Evolutionary conservation across 2,888 invertebrate species (phyloP).

Genomic region (Pheosia tremula): DNA sequence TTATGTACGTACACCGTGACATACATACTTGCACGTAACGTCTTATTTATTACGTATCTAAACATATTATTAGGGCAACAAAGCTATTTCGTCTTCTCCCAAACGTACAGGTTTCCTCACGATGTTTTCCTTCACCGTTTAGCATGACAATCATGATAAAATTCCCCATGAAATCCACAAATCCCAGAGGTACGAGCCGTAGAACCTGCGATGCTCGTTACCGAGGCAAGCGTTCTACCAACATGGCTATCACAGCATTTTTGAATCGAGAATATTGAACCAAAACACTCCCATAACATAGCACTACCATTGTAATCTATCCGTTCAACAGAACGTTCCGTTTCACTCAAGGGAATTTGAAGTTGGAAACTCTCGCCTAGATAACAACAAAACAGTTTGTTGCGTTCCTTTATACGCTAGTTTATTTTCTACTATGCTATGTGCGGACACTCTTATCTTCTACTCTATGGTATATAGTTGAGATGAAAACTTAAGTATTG

Average conservation of each 20-base stretch:
- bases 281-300: too few species aligned
- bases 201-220: too few species aligned
- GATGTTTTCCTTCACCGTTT: too few species aligned
- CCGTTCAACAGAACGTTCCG: background rate
- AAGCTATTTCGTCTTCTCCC: too few species aligned
- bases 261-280: too few species aligned
- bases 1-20: background rate
- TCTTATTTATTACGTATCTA: background rate
- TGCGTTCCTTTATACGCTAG: constrained; percentile 13
- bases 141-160: too few species aligned
- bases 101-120: too few species aligned
- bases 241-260: too few species aligned
- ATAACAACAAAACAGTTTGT: constrained; percentile 8
- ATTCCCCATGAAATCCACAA: too few species aligned
- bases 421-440: constrained; percentile 1
- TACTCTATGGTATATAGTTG: background rate
- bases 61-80: background rate
- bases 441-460: background rate
- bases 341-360: background rate
- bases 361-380: constrained; percentile 2
- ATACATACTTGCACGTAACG: background rate
- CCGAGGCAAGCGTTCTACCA: too few species aligned
- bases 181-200: too few species aligned
- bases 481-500: background rate
- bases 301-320: too few species aligned